Evolutionary conservation across 2,113 vertebrate species (phyloP).

Genomic region (Plectropomus leopardus): DNA sequence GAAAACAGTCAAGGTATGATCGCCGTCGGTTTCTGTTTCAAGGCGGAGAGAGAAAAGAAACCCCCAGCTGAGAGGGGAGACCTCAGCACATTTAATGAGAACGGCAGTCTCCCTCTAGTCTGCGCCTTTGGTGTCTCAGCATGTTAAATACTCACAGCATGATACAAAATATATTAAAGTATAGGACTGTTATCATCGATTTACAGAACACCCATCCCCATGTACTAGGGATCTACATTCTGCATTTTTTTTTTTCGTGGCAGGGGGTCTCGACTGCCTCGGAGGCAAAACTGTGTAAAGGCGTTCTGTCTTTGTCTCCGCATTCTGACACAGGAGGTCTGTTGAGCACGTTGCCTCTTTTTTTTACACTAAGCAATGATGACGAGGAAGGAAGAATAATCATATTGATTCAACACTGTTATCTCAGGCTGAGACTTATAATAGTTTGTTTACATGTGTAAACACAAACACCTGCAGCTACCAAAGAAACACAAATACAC

Average conservation of each 20-base stretch:
- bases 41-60: constrained; percentile 72
- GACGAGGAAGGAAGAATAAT: constrained; percentile 56
- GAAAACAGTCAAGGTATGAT: constrained; percentile 54
- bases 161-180: constrained; percentile 87
- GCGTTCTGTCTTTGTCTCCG: constrained; percentile 68
- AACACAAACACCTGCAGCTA: constrained; percentile 11
- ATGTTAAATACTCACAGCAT: constrained; percentile 92
- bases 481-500: neutral
- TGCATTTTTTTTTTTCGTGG: constrained; percentile 64
- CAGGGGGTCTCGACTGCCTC: constrained; percentile 61
- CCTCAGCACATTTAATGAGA: constrained; percentile 89
- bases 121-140: constrained; percentile 87
- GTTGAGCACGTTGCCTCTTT: constrained; percentile 4
- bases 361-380: constrained; percentile 51
- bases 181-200: constrained; percentile 87
- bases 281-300: constrained; percentile 64
- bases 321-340: constrained; percentile 53
- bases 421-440: constrained; percentile 35
- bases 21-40: constrained; percentile 53
- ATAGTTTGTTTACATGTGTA: constrained; percentile 51
- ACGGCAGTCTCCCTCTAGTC: constrained; percentile 84
- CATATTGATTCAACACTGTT: constrained; percentile 49
- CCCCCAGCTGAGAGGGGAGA: constrained; percentile 84
- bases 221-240: constrained; percentile 72
- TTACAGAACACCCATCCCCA: constrained; percentile 81